Evolutionary conservation across 2,888 invertebrate species (phyloP).

Genomic region (Torymus auratus): DNA sequence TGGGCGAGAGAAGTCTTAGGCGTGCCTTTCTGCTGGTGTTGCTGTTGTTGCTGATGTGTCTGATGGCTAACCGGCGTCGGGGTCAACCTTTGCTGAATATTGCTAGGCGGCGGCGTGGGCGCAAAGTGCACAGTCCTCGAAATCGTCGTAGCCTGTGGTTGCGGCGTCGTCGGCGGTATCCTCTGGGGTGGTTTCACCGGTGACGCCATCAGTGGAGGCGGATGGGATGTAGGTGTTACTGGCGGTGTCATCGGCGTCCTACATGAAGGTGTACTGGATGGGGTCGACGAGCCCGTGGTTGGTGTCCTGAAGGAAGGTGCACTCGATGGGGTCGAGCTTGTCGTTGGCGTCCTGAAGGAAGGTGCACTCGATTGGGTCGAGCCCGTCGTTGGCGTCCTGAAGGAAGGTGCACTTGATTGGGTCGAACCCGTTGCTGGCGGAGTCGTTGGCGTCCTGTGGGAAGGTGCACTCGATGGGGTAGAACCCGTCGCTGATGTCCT

Average conservation of each 20-base stretch:
- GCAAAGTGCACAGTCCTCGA: neutral
- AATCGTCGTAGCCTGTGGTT: neutral
- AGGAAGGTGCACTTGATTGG: too few species aligned
- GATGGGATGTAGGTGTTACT: neutral
- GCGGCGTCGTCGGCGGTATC: neutral
- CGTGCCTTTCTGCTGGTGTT: too few species aligned
- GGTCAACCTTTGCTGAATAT: too few species aligned
- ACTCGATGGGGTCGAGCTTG: neutral
- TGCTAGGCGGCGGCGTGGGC: neutral
- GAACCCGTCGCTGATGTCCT: neutral
- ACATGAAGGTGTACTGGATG: too few species aligned
- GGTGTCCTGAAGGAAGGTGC: too few species aligned
- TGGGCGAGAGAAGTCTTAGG: neutral
- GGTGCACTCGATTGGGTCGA: too few species aligned
- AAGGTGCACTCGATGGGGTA: neutral
- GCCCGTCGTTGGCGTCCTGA: too few species aligned
- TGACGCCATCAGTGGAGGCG: neutral
- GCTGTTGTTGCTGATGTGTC: neutral
- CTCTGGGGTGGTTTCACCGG: neutral
- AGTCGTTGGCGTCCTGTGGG: too few species aligned
- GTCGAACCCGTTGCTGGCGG: too few species aligned
- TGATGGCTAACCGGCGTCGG: too few species aligned
- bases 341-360: neutral
- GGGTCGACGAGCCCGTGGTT: too few species aligned
- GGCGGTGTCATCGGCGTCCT: neutral